Base-by-base conservation (phyloP, 2,113 vertebrate genomes). In the Perca schrenkii region DNA sequence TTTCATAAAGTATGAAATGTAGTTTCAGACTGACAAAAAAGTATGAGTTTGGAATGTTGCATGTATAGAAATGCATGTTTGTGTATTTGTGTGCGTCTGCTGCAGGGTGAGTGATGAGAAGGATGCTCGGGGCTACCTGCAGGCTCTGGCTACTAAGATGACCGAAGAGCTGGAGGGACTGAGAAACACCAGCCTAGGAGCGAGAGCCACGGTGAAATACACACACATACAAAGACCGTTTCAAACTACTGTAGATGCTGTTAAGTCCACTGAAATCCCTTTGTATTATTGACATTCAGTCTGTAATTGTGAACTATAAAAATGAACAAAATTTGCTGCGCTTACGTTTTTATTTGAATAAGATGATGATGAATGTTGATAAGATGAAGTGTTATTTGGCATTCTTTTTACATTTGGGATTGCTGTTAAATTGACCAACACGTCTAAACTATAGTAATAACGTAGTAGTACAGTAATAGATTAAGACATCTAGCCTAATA, bases 81-180 rank as follows among this genome's bases (percentile, higher is more conserved):
- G 50, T 62, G 31, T 64, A 2, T 58, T 14, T 65, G 3, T 74
- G 15, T 64, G 53, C 75, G 60, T 85, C 40, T 83, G 47, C 61
- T 83, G 50, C 86, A 99, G 98, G 98, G 98, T 99, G 88, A 99
- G 98, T 11, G 98, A 99, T 93, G 98, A 99, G 90, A 99, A 99
- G 88, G 98, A 99, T 87, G 98, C 98, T 22, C 96, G 98, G 40
- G 98, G 98, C 2, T 99, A 99, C 88, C 96, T 99, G 74, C 98
- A 99, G 92, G 98, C 98, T 60, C 94, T 99, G 89, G 98, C 98
- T 80, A 99, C 97, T 25, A 99, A 99, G 94, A 99, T 99, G 98
- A 99, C 98, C 0, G 98, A 99, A 83, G 98, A 99, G 91, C 90
- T 99, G 88, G 98, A 99, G 79, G 96, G 97, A 15, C 91, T 99